Conservation (phyloP, 2,888 invertebrate species). For the Leptogaster cylindrica region DNA sequence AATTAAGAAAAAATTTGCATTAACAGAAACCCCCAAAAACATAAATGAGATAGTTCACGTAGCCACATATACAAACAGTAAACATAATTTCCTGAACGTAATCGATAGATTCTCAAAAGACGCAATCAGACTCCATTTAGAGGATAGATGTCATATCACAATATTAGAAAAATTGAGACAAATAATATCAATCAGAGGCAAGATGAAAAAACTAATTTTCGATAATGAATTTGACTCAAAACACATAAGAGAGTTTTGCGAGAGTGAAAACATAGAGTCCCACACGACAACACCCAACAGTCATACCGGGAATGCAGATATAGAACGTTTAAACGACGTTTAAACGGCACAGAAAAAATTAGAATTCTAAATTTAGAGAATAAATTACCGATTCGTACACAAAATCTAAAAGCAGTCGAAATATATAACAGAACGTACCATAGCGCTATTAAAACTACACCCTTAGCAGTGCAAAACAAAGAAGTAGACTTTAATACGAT, state of each 20-base stretch:
- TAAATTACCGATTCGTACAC: conserved; percentile 23
- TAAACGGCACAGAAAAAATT: conserved; percentile 17
- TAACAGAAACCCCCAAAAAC: conserved; percentile 24
- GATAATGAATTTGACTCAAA: conserved; percentile 32
- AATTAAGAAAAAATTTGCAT: conserved; percentile 5
- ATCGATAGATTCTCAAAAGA: conserved; percentile 47
- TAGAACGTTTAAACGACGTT: not conserved
- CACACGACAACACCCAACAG: conserved; percentile 26
- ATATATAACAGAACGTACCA: conserved; percentile 14
- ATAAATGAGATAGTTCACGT: conserved; percentile 38
- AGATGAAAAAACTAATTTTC: conserved; percentile 15
- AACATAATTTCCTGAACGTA: conserved; percentile 42
- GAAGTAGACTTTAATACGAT: too few relatives aligned
- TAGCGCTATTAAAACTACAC: too few relatives aligned
- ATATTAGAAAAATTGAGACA: conserved; percentile 35
- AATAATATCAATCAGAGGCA: conserved; percentile 23
- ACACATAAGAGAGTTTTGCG: conserved; percentile 22
- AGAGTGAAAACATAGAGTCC: conserved; percentile 1
- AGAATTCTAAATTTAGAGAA: conserved; percentile 26
- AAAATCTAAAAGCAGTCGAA: conserved; percentile 13
- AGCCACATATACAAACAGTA: conserved; percentile 36
- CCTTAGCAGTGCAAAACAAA: too few relatives aligned
- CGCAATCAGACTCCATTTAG: conserved; percentile 33
- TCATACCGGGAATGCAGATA: conserved; percentile 2
- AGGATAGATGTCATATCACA: conserved; percentile 41